phyloP scores from a whole-genome alignment of 2,113 vertebrate genomes.

The Neolamprologus ventralis region DNA sequence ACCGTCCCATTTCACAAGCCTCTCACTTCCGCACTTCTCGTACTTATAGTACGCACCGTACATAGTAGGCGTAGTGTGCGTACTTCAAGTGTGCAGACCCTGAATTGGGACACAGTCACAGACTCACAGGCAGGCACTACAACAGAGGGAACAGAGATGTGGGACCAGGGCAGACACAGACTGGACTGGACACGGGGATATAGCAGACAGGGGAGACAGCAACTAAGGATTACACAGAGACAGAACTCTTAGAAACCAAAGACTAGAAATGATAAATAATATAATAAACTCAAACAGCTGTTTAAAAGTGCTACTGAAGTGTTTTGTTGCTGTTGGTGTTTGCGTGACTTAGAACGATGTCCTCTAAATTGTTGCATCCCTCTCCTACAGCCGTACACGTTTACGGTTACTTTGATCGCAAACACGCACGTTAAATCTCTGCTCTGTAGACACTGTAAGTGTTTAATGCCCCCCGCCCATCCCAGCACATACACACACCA shows the following conservation, averaged over 20 bases:
- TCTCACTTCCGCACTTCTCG: too few species aligned
- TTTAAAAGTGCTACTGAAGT: neutral
- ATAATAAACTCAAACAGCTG: neutral
- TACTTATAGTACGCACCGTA: too few species aligned
- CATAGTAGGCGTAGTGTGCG: too few species aligned
- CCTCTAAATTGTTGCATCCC: neutral
- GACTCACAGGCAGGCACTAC: neutral
- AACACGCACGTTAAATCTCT: neutral
- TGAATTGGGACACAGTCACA: neutral
- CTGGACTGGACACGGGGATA: neutral
- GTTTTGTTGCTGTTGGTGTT: neutral
- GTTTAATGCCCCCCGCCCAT: neutral
- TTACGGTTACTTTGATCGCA: slow-evolving; percentile 7
- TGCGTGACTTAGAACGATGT: neutral
- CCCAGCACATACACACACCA: neutral
- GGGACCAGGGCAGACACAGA: neutral
- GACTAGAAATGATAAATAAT: neutral
- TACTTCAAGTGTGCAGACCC: too few species aligned
- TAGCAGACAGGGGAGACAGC: neutral
- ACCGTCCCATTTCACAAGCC: too few species aligned
- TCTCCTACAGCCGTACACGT: neutral
- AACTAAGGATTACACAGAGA: neutral
- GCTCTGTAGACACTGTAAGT: neutral
- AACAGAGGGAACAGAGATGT: neutral
- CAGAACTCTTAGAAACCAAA: neutral